Percentiles rank a stretch among this genome's conserved stretches.
Evolutionary conservation across 2,797 vertebrate species (phyloP).

Genomic region (Acrocephalus scirpaceus): DNA sequence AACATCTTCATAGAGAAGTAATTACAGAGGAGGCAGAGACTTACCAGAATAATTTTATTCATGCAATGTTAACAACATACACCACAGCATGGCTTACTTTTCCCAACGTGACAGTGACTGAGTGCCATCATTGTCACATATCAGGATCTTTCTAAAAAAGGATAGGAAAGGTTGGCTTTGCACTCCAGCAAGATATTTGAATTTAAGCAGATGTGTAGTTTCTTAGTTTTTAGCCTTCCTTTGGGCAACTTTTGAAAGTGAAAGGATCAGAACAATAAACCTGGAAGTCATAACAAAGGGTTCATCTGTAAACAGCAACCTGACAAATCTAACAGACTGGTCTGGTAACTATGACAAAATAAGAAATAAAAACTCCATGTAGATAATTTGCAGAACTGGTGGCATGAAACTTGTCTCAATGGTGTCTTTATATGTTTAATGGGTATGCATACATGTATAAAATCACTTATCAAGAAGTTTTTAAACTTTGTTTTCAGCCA

Average conservation of each 20-base stretch:
- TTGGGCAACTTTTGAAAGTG: neutral
- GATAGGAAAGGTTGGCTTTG: neutral
- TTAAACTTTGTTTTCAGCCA: neutral
- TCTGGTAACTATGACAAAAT: neutral
- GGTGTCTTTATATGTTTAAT: neutral
- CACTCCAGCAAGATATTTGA: neutral
- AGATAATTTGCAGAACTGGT: neutral
- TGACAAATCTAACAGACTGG: neutral
- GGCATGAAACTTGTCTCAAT: neutral
- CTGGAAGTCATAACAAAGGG: neutral
- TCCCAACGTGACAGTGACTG: neutral
- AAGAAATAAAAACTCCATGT: neutral
- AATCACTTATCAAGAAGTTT: neutral
- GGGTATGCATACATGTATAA: neutral
- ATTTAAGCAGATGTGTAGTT: neutral
- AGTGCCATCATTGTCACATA: neutral
- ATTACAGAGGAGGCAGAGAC: neutral
- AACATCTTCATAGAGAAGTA: neutral
- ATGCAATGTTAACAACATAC: neutral
- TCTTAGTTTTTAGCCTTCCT: neutral
- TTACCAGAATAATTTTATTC: neutral
- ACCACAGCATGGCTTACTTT: neutral
- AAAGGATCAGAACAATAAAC: constrained; percentile 7
- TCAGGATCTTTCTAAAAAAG: neutral
- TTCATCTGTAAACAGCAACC: neutral